A percentile compares a stretch with the other conserved stretches of the same genome.
Conservation (phyloP, 2,113 vertebrate genomes). For the Sorex araneus region DNA sequence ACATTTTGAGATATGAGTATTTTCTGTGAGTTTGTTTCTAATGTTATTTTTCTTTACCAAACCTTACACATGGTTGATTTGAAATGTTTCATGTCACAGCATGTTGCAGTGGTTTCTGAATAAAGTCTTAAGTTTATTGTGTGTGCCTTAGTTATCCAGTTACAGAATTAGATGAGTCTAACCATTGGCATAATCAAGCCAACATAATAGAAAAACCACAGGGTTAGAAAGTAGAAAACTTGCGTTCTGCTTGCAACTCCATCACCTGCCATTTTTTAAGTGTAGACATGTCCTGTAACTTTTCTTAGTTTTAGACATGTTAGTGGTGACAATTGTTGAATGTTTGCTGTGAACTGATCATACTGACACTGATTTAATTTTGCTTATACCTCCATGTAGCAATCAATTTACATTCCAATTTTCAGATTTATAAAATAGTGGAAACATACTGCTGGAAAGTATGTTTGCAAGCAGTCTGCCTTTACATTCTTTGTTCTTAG, state of each 20-base stretch:
- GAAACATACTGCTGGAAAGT: not conserved
- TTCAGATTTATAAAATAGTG: slow-evolving; percentile 25
- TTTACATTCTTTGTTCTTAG: not conserved
- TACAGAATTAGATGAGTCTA: slow-evolving; percentile 13
- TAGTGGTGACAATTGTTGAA: not conserved
- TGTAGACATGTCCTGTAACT: not conserved
- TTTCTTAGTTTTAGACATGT: slow-evolving; percentile 32
- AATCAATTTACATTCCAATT: not conserved
- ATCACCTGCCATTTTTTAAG: slow-evolving; percentile 5
- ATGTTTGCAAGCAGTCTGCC: not conserved
- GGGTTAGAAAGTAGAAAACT: not conserved
- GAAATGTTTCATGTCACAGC: not conserved
- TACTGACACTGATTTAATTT: not conserved
- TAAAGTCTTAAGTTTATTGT: not conserved
- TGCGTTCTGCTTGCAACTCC: not conserved
- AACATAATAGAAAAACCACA: slow-evolving; percentile 13
- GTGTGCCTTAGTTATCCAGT: slow-evolving; percentile 34
- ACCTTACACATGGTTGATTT: slow-evolving; percentile 27
- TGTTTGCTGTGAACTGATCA: not conserved
- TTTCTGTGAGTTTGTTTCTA: slow-evolving; percentile 50
- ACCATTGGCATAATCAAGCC: slow-evolving; percentile 21
- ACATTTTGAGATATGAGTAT: not conserved
- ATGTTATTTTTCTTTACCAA: slow-evolving; percentile 30
- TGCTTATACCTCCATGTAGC: not conserved
- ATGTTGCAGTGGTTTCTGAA: slow-evolving; percentile 11